Evolutionary conservation across 2,797 vertebrate species (phyloP), one percentile per base, ranked within the genome.

Genomic region (Miichthys miiuy): DNA sequence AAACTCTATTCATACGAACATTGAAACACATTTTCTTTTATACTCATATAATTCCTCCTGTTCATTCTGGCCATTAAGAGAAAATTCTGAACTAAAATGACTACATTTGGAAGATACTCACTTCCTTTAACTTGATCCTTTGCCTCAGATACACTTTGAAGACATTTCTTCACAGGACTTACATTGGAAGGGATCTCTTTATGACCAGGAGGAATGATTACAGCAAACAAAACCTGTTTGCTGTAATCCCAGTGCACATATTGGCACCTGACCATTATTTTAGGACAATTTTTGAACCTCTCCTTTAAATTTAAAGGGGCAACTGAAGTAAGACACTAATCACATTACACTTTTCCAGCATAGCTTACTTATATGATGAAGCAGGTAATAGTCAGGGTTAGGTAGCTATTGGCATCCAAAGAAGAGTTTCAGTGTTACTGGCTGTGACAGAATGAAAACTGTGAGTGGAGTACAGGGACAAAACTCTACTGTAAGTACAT

Each of bases 401-500:
- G 21, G 70, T 57, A 12, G 60, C 34, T 21, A 44, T 25, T 3
- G 0, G 34, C 17, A 27, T 41, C 14, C 4, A 58, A 7, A 47
- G 55, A 55, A 54, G 23, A 57, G 18, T 27, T 10, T n/a, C 18
- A 7, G 14, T 46, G 42, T 54, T 12, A 27, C 13, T 52, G n/a
- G 3, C 30, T 74, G 50, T 61, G 11, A 48, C 0, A 51, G 34
- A 67, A 67, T 13, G 8, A 14, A n/a, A 47, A 47, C 41, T 27
- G 17, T 8, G 14, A 73, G 54, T 7, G 10, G 38, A 54, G 25
- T 17, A 46, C 17, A 58, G 61, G 13, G 47, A 46, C 42, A 55
- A 21, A 57, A 23, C 41, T 41, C 47, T 52, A 16, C 21, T 80
- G 77, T 82, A 17, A 57, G 62, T 34, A 61, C 42, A 42, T 3